A percentile compares a stretch with the other conserved stretches of the same genome.
Conservation (phyloP, 2,888 invertebrate genomes). For the Heliconius cydno region DNA sequence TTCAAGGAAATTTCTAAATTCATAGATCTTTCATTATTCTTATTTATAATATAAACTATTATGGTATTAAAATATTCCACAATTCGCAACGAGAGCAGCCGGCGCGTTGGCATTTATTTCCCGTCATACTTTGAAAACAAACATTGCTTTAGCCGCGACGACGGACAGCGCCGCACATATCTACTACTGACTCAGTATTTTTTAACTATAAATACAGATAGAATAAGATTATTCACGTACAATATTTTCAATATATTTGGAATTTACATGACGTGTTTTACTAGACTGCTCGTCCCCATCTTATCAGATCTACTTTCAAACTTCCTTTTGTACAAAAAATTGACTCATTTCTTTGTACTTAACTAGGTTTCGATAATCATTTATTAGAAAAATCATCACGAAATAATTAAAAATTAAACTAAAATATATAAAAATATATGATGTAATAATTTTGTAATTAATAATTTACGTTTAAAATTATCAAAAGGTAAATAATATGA, state of each 20-base stretch:
- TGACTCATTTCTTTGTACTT: constrained; percentile 13
- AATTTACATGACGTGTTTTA: constrained; percentile 40
- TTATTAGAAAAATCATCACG: neutral
- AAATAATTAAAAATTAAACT: neutral
- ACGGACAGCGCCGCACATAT: constrained; percentile 32
- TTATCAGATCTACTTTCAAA: constrained; percentile 41
- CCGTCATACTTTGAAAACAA: constrained; percentile 47
- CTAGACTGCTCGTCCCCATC: constrained; percentile 34
- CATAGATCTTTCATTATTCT: constrained; percentile 32
- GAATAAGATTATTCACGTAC: constrained; percentile 35
- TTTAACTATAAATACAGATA: constrained; percentile 32
- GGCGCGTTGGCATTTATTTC: constrained; percentile 45
- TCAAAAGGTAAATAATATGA: neutral
- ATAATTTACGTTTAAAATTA: neutral
- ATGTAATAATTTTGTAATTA: neutral
- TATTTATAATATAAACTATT: constrained; percentile 41
- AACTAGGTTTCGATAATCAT: neutral
- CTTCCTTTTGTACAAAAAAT: constrained; percentile 42
- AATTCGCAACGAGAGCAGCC: constrained; percentile 37
- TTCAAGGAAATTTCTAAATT: neutral
- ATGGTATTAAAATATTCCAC: constrained; percentile 44
- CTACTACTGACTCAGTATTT: constrained; percentile 37
- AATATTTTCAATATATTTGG: constrained; percentile 33
- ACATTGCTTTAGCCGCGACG: constrained; percentile 38
- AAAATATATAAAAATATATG: neutral